Evolutionary conservation across 2,888 invertebrate species (phyloP), one percentile per base, ranked within the genome.

Genomic region (Pollenia labialis): DNA sequence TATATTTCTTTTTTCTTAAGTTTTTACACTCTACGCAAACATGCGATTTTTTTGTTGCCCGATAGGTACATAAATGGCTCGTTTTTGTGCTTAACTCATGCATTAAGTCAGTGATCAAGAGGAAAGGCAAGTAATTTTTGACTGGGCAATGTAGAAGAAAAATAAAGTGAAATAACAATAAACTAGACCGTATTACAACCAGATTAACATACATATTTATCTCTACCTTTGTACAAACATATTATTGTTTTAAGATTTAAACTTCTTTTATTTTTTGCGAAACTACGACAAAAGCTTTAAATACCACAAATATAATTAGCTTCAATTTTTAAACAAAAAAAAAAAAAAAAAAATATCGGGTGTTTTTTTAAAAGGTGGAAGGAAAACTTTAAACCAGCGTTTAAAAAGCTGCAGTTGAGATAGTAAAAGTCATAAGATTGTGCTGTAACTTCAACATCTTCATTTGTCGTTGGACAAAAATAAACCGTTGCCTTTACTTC

Each of bases 71-170:
- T 32, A 32, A 32, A 14, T 74, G 32, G 14, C n/a, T 69, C 10
- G 18, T 71, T 76, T 60, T 79, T 85, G 32, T 56, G 60, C 62
- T 86, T 58, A 80, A 87, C 72, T 81, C 83, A 81, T 60, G 75
- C 87, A 84, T 87, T 54, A 72, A 87, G 46, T 71, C 76, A 77
- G 81, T 68, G 76, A 83, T 87, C 81, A 81, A 76, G 72, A 81
- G 60, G 82, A 69, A 12, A 62, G 68, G 32, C 32, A 32, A 32
- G 32, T 32, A 4, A 32, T 6, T 6, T 76, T 81, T 80, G 64
- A 68, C 46, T 62, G 23, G 68, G 32, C 54, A 48, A 58, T 62
- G 48, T 54, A 48, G 62, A 76, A 56, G 72, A 76, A 85, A 80
- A 80, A 62, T 76, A 46, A 46, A 32, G 16, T 46, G 32, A 52